Evolutionary conservation across 53 echinoderm and acorn worm genomes (phyloP), one percentile per base, ranked within the genome.

Genomic region (Henricia sp.): DNA sequence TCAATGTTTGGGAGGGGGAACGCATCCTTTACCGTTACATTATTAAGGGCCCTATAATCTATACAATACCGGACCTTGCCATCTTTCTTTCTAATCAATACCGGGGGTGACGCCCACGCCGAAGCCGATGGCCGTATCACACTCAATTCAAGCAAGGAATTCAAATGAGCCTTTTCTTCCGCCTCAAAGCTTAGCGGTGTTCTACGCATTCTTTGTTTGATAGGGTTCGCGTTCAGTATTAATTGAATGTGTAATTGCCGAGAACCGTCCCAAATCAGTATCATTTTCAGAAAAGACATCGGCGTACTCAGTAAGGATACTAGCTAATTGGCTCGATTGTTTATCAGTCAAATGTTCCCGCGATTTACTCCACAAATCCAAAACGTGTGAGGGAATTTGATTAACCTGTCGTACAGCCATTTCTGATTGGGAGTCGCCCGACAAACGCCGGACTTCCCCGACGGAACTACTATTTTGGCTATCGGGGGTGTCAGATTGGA

Each of bases 1-100:
- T 82, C 71, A 17, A 93, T 87, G 28, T 84, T 83, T 37, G 93
- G 90, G 26, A 93, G 72, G 24, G 90, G 93, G 41, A 83, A 93
- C 2, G 84, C 93, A 66, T 87, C 84, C 50, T 87, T 87, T 2
- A 63, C 25, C 0, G 82, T 92, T 4, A 92, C 73, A 70, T 89
- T 80, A 77, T 93, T 93, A 0, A 92, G 53, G 12, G 48, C 50
- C 0, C 92, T 40, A 23, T 68, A 68, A 12, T 68, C 68, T 32
- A 68, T 68, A 34, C 68, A 68, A 68, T 39, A 68, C 21, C 70
- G 28, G 70, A 40, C 40, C 40, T 67, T 67, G 3, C 67, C 67
- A n/a, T 6, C 67, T 67, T 14, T 70, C 38, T 70, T 70, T 43
- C 70, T 26, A 44, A 70, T 38, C 70, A 46, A 38, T 37, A 74